A percentile compares a stretch with the other conserved stretches of the same genome.
Conservation (phyloP, 2,888 invertebrate genomes). For the Parascotia fuliginaria region DNA sequence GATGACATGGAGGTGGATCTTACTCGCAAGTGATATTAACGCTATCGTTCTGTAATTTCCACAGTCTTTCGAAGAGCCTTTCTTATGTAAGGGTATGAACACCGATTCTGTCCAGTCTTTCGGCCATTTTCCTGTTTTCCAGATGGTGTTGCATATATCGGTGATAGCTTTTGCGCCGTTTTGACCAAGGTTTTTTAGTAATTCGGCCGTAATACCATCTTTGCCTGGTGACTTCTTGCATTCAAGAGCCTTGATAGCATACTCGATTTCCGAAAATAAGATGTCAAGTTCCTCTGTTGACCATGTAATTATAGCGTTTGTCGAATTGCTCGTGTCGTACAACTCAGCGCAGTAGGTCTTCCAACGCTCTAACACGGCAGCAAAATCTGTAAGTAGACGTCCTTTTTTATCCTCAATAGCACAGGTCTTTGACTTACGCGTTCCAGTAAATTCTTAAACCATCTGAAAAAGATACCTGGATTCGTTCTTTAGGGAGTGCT, state of each 20-base stretch:
- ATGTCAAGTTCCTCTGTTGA: not conserved
- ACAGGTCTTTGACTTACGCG: not conserved
- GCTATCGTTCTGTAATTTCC: not conserved
- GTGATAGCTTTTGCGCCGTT: not conserved
- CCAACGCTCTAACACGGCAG: not conserved
- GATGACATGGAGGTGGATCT: slow-evolving; percentile 16
- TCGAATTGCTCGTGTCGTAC: not conserved
- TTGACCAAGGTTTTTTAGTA: not conserved
- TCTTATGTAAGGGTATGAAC: not conserved
- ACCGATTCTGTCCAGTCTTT: not conserved
- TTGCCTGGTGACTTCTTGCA: not conserved
- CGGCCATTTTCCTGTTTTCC: not conserved
- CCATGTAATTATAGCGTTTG: too few species aligned
- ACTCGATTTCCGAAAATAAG: not conserved
- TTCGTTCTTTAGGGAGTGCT: not conserved
- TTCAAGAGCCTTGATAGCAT: not conserved
- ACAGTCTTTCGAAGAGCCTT: not conserved
- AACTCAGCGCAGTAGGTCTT: not conserved
- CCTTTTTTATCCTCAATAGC: not conserved
- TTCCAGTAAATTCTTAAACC: not conserved
- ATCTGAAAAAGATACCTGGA: not conserved
- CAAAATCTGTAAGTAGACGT: not conserved
- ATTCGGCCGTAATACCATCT: not conserved
- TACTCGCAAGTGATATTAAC: slow-evolving; percentile 2
- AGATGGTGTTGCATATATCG: not conserved